phyloP scores from a whole-genome alignment of 2,113 vertebrate species.

The Dromiciops gliroides region DNA sequence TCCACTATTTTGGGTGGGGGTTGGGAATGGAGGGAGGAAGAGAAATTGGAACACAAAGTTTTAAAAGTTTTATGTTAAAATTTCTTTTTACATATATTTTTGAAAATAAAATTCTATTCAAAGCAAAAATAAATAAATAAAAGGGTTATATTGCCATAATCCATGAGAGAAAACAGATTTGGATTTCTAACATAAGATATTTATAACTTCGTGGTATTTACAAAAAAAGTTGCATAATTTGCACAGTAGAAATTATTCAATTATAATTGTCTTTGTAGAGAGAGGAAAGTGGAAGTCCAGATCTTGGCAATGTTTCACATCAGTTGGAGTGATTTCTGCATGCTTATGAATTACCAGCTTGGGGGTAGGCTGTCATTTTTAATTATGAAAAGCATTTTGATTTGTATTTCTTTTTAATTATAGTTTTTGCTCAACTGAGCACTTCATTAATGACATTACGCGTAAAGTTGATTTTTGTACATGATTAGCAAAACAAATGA shows the following conservation, averaged over 20 bases:
- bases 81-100: too few species aligned
- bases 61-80: too few species aligned
- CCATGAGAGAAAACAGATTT: not conserved
- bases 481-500: constrained; percentile 71
- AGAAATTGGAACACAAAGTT: too few species aligned
- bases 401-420: constrained; percentile 84
- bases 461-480: constrained; percentile 69
- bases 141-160: not conserved
- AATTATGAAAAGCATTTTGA: constrained; percentile 71
- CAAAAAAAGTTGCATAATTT: constrained; percentile 15
- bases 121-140: too few species aligned
- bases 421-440: constrained; percentile 78
- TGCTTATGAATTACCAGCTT: constrained; percentile 70
- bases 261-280: constrained; percentile 59
- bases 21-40: too few species aligned
- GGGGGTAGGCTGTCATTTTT: constrained; percentile 69
- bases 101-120: too few species aligned
- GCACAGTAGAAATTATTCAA: constrained; percentile 48
- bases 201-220: not conserved
- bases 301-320: constrained; percentile 64
- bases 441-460: constrained; percentile 77
- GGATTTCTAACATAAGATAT: not conserved
- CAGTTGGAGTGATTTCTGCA: constrained; percentile 61
- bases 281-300: constrained; percentile 52
- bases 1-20: too few species aligned